phyloP scores from a whole-genome alignment of 2,113 vertebrate genomes.

The Macrotus californicus region DNA sequence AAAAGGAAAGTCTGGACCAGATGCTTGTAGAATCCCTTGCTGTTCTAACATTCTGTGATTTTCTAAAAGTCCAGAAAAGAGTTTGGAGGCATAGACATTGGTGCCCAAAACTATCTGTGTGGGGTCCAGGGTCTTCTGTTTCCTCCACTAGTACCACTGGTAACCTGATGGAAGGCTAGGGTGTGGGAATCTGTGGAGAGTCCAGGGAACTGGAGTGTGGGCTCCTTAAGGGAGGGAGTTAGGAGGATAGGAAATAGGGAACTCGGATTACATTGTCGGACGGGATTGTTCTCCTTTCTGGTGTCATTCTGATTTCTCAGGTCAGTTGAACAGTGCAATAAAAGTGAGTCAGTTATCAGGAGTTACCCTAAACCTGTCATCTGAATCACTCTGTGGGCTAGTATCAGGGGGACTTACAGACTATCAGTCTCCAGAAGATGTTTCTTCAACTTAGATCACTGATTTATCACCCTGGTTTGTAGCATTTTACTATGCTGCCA shows the following conservation, averaged over 20 bases:
- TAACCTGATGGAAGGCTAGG: not conserved
- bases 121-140: not conserved
- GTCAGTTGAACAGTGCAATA: not conserved
- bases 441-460: not conserved
- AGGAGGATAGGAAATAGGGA: not conserved
- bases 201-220: not conserved
- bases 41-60: not conserved
- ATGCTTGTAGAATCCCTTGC: not conserved
- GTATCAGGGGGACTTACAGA: not conserved
- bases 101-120: not conserved
- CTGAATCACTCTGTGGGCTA: not conserved
- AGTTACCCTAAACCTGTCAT: not conserved
- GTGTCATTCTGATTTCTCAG: not conserved
- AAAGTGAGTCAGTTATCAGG: not conserved
- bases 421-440: not conserved
- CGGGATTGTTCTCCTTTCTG: not conserved
- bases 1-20: not conserved
- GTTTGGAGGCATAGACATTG: not conserved
- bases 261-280: not conserved
- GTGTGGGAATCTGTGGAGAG: not conserved
- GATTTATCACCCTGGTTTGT: not conserved
- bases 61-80: not conserved
- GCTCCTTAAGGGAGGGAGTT: not conserved
- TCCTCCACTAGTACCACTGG: not conserved
- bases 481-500: not conserved